phyloP scores from a whole-genome alignment of 2,797 vertebrate species.

The Meda fulgida region DNA sequence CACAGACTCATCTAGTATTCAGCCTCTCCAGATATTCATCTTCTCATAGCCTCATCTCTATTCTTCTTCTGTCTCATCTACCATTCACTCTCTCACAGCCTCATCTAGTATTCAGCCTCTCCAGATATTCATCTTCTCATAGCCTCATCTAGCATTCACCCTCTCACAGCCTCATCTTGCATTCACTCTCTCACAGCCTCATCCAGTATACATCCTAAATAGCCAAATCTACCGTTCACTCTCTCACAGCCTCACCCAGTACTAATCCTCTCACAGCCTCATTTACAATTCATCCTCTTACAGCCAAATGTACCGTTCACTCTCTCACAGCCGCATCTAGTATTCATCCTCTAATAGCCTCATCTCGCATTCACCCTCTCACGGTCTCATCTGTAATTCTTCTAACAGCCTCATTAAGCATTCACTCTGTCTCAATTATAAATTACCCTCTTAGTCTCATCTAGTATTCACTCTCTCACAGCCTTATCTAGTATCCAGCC shows the following conservation, averaged over 20 bases:
- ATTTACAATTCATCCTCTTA: too few species aligned
- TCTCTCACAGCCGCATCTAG: neutral
- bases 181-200: neutral
- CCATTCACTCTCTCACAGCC: neutral
- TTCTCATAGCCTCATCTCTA: neutral
- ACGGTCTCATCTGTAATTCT: too few species aligned
- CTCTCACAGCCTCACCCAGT: neutral
- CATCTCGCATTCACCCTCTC: neutral
- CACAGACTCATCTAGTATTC: neutral
- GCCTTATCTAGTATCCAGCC: neutral
- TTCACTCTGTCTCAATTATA: neutral
- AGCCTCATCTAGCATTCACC: rapidly evolving
- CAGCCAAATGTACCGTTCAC: neutral
- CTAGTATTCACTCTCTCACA: neutral
- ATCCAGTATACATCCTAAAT: neutral
- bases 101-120: neutral
- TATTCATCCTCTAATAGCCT: neutral
- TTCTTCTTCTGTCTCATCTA: neutral
- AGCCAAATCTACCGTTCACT: neutral
- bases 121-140: neutral
- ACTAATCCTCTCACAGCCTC: neutral
- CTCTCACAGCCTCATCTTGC: neutral
- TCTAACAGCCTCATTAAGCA: neutral
- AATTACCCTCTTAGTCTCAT: neutral
- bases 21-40: neutral